Percentiles rank a stretch among this genome's conserved stretches.
Conservation (phyloP, 53 echinoderm and acorn worm species). For the Apostichopus leukothele region DNA sequence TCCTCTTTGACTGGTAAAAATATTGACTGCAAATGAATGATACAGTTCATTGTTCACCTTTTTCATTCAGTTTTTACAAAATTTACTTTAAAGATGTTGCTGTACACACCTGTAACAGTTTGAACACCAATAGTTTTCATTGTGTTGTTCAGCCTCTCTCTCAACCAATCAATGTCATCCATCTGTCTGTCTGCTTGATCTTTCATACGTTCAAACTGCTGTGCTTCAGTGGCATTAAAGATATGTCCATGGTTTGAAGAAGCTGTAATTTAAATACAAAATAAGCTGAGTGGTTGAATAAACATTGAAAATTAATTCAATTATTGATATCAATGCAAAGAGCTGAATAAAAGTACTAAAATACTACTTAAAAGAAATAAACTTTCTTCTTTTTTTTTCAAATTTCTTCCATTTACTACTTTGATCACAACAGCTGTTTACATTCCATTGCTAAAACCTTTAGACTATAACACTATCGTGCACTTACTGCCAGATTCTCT, state of each 20-base stretch:
- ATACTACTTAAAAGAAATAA: no score
- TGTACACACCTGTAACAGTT: slow-evolving; percentile 44
- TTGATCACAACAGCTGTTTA: no score
- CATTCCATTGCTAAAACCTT: no score
- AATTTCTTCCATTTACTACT: no score
- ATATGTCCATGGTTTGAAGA: slow-evolving; percentile 17
- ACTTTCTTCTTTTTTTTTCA: no score
- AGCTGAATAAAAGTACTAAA: no score
- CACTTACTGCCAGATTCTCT: no score
- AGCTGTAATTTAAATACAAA: background rate
- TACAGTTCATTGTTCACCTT: background rate
- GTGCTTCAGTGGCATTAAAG: slow-evolving; percentile 34
- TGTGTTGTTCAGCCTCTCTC: slow-evolving; percentile 20
- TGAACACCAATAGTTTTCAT: slow-evolving; percentile 43
- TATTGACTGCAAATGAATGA: background rate
- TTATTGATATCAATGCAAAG: no score
- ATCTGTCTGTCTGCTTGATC: background rate
- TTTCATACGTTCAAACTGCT: slow-evolving; percentile 26
- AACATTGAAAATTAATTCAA: no score
- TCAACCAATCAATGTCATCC: slow-evolving; percentile 14
- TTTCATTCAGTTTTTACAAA: background rate
- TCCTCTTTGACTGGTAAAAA: no score
- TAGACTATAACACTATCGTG: no score
- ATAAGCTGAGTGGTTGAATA: no score
- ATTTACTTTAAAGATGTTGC: background rate